Base-by-base conservation (phyloP, 2,797 vertebrate species). In the Myripristis jacobus region DNA sequence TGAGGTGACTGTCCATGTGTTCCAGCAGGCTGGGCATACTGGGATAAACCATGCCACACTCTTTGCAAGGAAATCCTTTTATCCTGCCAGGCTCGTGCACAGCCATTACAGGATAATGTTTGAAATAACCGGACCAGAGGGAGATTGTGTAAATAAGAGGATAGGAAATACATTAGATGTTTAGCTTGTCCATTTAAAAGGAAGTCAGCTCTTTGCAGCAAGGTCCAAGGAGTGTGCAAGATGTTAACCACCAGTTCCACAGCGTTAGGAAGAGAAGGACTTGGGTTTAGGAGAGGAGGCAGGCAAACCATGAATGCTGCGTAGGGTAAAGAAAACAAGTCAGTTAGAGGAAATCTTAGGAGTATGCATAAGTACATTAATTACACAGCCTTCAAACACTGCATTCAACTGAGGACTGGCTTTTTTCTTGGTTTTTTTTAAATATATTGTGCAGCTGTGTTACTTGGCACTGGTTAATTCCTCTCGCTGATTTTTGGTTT, bases 41-140 rank as follows among this genome's bases (percentile, higher is more conserved):
- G 46, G 88, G 77, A 81, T 77, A 92, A 25, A 90, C 74, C 65
- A 81, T 70, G 77, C 88, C 89, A 82, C 92, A 90, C 52, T 92
- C 92, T 87, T 92, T 92, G 88, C 91, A 90, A 61, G 88, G 85
- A 86, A 93, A 92, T 68, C 86, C 90, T 67, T 85, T 89, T 44
- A 86, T 73, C 84, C 90, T 87, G 77, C 77, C 82, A 61, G 83
- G 79, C 68, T 92, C 89, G 70, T 89, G 92, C 79, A 86, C 79
- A 81, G 88, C 90, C 92, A 92, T 91, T 36, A 75, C 81, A 80
- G 76, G 36, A 50, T 52, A 62, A 54, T 5, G 25, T 59, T 4
- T 66, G 46, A 79, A 52, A 64, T 27, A 48, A 58, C 47, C 47
- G 59, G 60, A 57, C 70, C 51, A 50, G 67, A 71, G 66, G 56